Evolutionary conservation across 2,797 vertebrate species (phyloP).

Genomic region (Oreortyx pictus): DNA sequence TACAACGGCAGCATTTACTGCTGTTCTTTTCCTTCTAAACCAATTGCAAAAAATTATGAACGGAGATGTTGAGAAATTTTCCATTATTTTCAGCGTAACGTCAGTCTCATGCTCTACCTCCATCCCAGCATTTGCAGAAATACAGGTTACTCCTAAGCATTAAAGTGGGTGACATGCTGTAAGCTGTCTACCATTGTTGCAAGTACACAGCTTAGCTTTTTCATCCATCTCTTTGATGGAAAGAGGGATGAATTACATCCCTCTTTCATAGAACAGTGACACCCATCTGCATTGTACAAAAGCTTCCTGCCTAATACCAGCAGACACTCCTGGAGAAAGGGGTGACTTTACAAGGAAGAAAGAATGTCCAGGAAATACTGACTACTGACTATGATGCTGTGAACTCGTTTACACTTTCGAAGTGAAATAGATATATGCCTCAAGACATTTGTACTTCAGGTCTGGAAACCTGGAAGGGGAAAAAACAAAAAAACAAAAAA

Average conservation of each 20-base stretch:
- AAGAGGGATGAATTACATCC: not conserved
- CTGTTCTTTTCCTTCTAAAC: not conserved
- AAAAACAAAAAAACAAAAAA: not conserved
- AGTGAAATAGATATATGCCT: not conserved
- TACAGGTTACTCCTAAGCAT: not conserved
- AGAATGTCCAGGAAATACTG: not conserved
- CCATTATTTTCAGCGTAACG: not conserved
- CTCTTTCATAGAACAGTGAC: not conserved
- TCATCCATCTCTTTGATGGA: not conserved
- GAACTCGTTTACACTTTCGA: slow-evolving; percentile 10
- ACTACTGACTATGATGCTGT: not conserved
- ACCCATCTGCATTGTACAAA: not conserved
- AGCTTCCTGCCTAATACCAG: not conserved
- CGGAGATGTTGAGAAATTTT: not conserved
- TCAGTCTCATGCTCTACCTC: not conserved
- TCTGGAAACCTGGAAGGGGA: not conserved
- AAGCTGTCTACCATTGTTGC: not conserved
- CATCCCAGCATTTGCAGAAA: not conserved
- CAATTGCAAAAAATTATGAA: not conserved
- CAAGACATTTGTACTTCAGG: not conserved
- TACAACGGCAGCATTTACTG: not conserved
- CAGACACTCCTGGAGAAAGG: not conserved
- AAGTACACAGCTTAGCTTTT: not conserved
- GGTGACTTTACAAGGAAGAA: not conserved
- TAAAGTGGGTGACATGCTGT: not conserved